A percentile compares a stretch with the other conserved stretches of the same genome.
phyloP scores from a whole-genome alignment of 2,888 invertebrate species.

The Crepidodera aurea region DNA sequence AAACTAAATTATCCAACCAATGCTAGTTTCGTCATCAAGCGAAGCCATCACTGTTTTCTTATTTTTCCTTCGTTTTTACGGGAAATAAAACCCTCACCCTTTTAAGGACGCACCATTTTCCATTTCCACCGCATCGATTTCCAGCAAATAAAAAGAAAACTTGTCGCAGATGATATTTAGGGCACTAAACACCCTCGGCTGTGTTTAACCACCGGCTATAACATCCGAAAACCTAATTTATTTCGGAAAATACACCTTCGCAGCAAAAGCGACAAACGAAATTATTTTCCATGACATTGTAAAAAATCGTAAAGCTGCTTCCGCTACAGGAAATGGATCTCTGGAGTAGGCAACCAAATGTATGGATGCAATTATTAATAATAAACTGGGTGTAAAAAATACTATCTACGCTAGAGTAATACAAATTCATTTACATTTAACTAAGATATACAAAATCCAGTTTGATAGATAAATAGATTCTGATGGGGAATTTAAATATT shows the following conservation, averaged over 20 bases:
- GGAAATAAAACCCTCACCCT: constrained; percentile 22
- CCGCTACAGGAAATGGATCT: background rate
- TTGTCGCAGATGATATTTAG: constrained; percentile 33
- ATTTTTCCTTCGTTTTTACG: constrained; percentile 12
- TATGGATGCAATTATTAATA: too few species aligned
- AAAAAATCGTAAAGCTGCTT: background rate
- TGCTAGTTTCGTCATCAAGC: background rate
- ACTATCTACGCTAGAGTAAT: too few species aligned
- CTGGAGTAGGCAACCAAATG: background rate
- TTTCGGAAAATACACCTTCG: constrained; percentile 17
- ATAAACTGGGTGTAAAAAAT: too few species aligned
- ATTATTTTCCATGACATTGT: too few species aligned
- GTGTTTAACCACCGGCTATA: constrained; percentile 25
- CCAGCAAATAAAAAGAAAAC: constrained; percentile 24
- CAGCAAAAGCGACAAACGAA: background rate
- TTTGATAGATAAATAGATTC: too few species aligned
- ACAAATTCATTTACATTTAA: too few species aligned
- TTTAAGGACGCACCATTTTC: constrained; percentile 18
- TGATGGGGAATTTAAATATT: too few species aligned
- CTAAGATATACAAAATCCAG: too few species aligned
- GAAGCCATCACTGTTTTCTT: background rate
- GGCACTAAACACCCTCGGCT: constrained; percentile 24
- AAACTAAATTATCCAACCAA: background rate
- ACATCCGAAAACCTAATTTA: constrained; percentile 20
- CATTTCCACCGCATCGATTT: constrained; percentile 28